Conservation (phyloP, 1,140 invertebrate species). For the Liolophura sinensis region DNA sequence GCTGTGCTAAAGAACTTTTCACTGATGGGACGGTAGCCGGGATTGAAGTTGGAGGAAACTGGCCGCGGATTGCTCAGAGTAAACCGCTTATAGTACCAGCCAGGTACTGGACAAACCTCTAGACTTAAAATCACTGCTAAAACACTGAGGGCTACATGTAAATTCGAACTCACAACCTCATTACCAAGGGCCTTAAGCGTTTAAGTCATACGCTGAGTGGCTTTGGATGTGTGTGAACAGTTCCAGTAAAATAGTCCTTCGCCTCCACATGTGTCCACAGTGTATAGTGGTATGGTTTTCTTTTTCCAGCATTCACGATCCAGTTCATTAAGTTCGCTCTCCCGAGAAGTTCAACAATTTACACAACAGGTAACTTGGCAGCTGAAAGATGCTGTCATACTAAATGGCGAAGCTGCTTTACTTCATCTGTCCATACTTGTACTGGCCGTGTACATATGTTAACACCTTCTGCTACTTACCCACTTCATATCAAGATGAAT, state of each 20-base stretch:
- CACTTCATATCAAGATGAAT: background rate
- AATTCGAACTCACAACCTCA: conserved; percentile 5
- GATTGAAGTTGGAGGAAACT: too few species aligned
- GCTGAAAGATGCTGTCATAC: background rate
- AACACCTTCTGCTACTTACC: background rate
- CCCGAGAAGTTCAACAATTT: conserved; percentile 32
- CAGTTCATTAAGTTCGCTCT: conserved; percentile 38
- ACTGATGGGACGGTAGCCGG: too few species aligned
- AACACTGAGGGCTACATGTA: background rate
- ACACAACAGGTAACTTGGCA: conserved; percentile 27
- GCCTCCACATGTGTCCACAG: background rate
- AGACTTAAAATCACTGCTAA: background rate
- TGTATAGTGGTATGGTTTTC: background rate
- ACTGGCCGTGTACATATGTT: background rate
- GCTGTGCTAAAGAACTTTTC: too few species aligned
- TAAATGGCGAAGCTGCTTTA: background rate
- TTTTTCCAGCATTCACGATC: conserved; percentile 36
- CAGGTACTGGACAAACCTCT: background rate
- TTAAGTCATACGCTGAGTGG: too few species aligned
- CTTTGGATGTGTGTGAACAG: too few species aligned
- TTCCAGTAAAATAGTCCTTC: too few species aligned
- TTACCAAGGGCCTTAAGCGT: too few species aligned
- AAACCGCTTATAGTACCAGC: too few species aligned
- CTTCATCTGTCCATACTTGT: background rate
- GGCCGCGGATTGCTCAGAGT: too few species aligned